phyloP scores from a whole-genome alignment of 53 echinoderm and acorn worm species.

The Luidia sarsii region DNA sequence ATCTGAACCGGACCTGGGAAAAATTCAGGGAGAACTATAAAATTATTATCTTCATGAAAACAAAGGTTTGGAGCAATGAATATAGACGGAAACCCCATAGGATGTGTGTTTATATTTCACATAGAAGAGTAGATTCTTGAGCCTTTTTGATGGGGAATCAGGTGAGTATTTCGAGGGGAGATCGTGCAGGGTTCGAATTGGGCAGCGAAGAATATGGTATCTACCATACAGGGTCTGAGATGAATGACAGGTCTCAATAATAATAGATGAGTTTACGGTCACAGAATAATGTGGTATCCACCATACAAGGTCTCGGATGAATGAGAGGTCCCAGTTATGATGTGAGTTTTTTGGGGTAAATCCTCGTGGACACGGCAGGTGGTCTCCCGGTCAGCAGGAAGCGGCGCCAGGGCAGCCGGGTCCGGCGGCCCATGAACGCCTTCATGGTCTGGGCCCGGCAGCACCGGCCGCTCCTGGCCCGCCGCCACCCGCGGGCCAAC shows the following conservation, averaged over 20 bases:
- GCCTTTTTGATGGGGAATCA: too few relatives aligned
- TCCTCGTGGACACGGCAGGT: too few relatives aligned
- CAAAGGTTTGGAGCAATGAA: too few relatives aligned
- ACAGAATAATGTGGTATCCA: not conserved
- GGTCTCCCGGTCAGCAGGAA: not conserved
- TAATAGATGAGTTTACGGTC: not conserved
- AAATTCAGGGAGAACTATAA: too few relatives aligned
- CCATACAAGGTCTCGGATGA: not conserved
- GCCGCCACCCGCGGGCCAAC: constrained; percentile 54
- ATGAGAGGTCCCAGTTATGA: not conserved
- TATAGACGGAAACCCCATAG: too few relatives aligned
- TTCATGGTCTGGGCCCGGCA: constrained; percentile 97
- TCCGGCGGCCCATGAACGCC: constrained; percentile 98
- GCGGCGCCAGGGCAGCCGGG: constrained; percentile 40
- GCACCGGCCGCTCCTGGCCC: constrained; percentile 63
- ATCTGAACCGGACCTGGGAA: too few relatives aligned
- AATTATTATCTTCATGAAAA: too few relatives aligned
- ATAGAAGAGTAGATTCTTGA: too few relatives aligned
- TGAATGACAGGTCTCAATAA: not conserved
- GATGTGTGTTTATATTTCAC: too few relatives aligned
- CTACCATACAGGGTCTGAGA: not conserved
- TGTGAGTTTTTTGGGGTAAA: too few relatives aligned
- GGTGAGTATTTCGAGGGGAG: too few relatives aligned
- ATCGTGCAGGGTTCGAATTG: too few relatives aligned
- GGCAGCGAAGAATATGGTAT: not conserved